These are phyloP conservation scores for Ceraclea dissimilis DNA, from an alignment of 2,888 invertebrate genomes.

Conservation along the genomic window DNA sequence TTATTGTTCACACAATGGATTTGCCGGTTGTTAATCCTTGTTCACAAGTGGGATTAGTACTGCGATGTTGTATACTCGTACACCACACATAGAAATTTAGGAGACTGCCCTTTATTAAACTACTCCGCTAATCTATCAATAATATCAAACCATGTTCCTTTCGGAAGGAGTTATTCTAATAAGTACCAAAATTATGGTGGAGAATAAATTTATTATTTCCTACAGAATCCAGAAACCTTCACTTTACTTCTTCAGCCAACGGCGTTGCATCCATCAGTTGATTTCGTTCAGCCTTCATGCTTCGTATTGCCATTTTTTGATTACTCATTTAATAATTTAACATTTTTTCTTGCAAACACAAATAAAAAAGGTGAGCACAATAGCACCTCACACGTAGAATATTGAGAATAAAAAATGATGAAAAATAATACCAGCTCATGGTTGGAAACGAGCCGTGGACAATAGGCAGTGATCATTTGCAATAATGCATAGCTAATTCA, in stretches of 20 bases:
- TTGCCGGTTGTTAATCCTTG: conserved; percentile 7
- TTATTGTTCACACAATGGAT: conserved; percentile 8
- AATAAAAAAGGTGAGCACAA: not conserved
- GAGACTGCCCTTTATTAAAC: no score
- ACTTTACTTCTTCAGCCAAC: no score
- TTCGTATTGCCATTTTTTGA: no score
- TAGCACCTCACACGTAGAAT: conserved; percentile 16
- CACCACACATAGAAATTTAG: not conserved
- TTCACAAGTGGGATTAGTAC: not conserved
- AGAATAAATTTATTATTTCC: no score
- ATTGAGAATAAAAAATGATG: conserved; percentile 3
- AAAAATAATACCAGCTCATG: not conserved
- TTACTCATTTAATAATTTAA: conserved; percentile 1
- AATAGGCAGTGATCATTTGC: conserved; percentile 18
- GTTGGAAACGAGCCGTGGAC: conserved; percentile 9
- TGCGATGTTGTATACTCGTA: not conserved
- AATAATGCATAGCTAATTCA: conserved; percentile 19
- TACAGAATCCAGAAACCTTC: no score
- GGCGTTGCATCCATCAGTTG: no score
- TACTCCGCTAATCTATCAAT: no score
- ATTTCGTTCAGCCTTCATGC: no score
- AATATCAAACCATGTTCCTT: no score
- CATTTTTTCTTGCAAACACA: not conserved
- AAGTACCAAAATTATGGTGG: no score
- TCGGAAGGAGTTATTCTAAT: no score